Conservation (phyloP, 2,797 vertebrate species). For the Synanceia verrucosa region DNA sequence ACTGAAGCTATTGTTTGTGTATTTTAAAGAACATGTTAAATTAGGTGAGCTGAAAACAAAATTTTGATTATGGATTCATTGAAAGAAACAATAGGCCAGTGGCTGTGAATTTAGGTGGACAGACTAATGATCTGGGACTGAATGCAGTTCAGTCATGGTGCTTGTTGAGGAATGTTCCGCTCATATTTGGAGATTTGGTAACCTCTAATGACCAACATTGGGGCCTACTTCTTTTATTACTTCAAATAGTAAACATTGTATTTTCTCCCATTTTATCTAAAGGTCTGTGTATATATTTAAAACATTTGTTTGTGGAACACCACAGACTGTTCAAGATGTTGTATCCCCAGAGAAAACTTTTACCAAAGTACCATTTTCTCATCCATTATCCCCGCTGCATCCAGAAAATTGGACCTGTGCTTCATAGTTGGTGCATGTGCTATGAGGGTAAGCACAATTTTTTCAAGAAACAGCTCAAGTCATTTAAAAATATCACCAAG, state of each 20-base stretch:
- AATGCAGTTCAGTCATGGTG: conserved; percentile 47
- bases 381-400: conserved; percentile 35
- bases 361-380: conserved; percentile 40
- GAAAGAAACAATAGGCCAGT: conserved; percentile 37
- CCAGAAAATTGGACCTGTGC: conserved; percentile 33
- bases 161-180: conserved; percentile 30
- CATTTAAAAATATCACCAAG: conserved; percentile 38
- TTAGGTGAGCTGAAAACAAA: conserved; percentile 4
- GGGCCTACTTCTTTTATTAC: too few species aligned
- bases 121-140: conserved; percentile 40
- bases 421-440: conserved; percentile 38
- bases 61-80: conserved; percentile 38
- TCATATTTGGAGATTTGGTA: too few species aligned
- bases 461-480: conserved; percentile 36
- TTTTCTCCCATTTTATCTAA: neutral
- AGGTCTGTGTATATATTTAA: neutral
- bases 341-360: too few species aligned
- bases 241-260: too few species aligned
- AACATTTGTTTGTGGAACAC: neutral
- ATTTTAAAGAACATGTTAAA: conserved; percentile 15
- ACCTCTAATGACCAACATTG: too few species aligned
- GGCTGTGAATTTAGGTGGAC: conserved; percentile 26
- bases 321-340: neutral
- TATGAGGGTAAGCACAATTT: conserved; percentile 46
- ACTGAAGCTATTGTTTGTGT: neutral